phyloP scores from a whole-genome alignment of 2,113 vertebrate species.

The Dendropsophus ebraccatus region DNA sequence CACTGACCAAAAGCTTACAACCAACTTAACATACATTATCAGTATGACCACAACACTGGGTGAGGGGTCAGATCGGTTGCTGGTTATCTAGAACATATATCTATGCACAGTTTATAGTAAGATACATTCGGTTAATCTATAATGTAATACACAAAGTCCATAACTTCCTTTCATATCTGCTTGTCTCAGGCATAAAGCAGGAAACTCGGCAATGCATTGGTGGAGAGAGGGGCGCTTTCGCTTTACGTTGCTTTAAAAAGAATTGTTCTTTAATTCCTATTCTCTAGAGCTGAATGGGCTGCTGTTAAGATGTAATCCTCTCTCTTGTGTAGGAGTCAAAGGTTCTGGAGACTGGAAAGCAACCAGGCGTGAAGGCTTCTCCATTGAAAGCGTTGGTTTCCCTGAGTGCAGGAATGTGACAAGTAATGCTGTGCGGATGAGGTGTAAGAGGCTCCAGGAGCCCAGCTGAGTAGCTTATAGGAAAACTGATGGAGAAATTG shows the following conservation, averaged over 20 bases:
- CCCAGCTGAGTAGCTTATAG: conserved; percentile 28
- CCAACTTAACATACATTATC: background rate
- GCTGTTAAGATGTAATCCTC: conserved; percentile 54
- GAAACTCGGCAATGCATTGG: background rate
- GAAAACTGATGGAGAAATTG: background rate
- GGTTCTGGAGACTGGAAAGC: conserved; percentile 40
- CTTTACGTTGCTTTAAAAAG: conserved; percentile 20
- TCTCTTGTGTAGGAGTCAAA: conserved; percentile 49
- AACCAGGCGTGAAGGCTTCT: conserved; percentile 42
- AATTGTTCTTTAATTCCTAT: conserved; percentile 27
- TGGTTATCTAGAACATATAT: background rate
- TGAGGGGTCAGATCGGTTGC: too few relatives aligned
- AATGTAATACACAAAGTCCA: background rate
- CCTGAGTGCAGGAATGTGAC: conserved; percentile 52
- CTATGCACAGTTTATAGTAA: background rate
- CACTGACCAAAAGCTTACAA: background rate
- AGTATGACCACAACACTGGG: too few relatives aligned
- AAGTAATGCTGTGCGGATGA: conserved; percentile 10
- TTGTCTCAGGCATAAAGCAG: background rate
- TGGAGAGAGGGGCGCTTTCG: background rate
- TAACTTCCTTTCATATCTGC: background rate
- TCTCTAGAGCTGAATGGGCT: conserved; percentile 28
- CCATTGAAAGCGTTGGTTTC: conserved; percentile 48
- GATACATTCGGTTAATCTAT: background rate
- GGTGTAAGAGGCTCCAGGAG: conserved; percentile 32